Base-by-base conservation (phyloP, 2,797 vertebrate genomes). In the Crypturellus tataupa region DNA sequence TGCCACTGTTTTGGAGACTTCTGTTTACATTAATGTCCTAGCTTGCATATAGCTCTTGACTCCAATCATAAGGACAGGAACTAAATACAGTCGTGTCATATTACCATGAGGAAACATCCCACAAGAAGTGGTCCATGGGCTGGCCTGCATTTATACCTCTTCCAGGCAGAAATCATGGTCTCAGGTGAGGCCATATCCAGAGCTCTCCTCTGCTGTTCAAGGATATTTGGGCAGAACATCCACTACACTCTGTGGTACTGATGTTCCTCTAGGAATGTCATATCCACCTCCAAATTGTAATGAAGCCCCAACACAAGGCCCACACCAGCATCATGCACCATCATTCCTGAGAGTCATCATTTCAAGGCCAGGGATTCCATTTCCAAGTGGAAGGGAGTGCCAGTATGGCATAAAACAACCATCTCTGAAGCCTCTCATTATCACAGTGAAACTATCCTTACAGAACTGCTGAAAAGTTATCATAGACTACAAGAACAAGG, bases 1-100 rank as follows among this genome's bases (percentile, higher is more conserved):
- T 95, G 96, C 96, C 95, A 95, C 95, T 97, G 96, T 95, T 96
- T 97, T 95, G 95, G 95, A 97, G 93, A 89, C 94, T 92, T 93
- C 81, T 97, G 94, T 97, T 95, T 97, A 96, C 96, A 95, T 94
- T 90, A 78, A 76, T 83, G 79, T 40, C 67, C 89, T 94, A 89
- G 87, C 90, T 94, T 89, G 71, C 84, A 80, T 93, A 97, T 85
- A 63, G 94, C 72, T 85, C 90, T 44, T 94, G 94, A 95, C 93
- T 96, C 69, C 79, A 87, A 76, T 33, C 79, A 67, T 95, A 42
- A 94, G 93, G 95, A 95, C 90, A 94, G 89, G 49, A 85, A 58
- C 67, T 0, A 0, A 24, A 46, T 44, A 24, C 60, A 82, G 80
- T 60, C 5, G 0, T 23, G 63, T 67, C 0, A 0, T 44, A 46